phyloP scores from a whole-genome alignment of 1,140 invertebrate genomes.

The Pantala flavescens region DNA sequence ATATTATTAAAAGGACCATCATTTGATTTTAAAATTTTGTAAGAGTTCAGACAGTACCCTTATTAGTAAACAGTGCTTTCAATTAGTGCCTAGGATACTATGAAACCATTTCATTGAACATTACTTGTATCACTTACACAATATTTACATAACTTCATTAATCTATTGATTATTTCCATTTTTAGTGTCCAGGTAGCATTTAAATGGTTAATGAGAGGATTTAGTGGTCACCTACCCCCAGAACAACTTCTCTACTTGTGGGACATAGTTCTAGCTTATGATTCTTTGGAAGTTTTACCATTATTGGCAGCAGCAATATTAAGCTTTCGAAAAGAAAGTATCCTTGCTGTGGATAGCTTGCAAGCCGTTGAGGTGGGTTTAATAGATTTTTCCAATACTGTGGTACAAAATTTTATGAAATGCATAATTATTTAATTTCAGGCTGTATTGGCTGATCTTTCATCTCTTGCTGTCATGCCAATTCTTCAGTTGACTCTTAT shows the following conservation, averaged over 20 bases:
- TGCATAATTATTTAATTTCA: conserved; percentile 32
- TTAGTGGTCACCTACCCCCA: conserved; percentile 84
- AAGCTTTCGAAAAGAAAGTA: conserved; percentile 82
- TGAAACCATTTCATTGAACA: no score
- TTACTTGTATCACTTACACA: no score
- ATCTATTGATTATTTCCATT: no score
- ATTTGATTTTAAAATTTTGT: no score
- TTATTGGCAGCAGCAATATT: conserved; percentile 79
- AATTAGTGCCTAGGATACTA: no score
- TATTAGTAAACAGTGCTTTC: no score
- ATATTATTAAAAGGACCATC: no score
- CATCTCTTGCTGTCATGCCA: conserved; percentile 79
- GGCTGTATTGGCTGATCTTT: conserved; percentile 80
- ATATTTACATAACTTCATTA: no score
- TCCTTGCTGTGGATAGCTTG: conserved; percentile 77
- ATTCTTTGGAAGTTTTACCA: conserved; percentile 80
- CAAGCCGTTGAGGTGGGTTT: conserved; percentile 64
- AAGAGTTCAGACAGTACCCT: no score
- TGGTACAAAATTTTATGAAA: background rate
- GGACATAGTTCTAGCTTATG: conserved; percentile 85
- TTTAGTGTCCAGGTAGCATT: conserved; percentile 82
- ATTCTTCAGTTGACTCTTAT: conserved; percentile 59
- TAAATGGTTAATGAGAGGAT: conserved; percentile 91
- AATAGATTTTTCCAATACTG: background rate
- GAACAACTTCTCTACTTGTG: conserved; percentile 85